Conservation (phyloP, 2,797 vertebrate genomes). For the Rachycentron canadum region DNA sequence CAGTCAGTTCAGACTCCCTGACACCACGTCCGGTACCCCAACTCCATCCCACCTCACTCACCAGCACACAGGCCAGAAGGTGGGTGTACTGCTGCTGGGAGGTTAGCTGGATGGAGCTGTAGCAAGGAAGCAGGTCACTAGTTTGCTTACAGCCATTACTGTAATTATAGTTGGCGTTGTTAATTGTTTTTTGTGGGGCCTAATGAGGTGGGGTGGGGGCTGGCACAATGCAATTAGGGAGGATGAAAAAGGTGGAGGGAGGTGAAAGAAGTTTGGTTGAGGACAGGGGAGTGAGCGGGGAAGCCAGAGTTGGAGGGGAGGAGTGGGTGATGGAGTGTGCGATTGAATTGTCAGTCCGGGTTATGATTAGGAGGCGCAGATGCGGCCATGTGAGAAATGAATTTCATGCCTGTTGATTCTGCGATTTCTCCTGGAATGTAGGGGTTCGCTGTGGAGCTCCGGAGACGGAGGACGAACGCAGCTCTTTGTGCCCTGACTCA, state of each 20-base stretch:
- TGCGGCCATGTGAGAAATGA: conserved; percentile 87
- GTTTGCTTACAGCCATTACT: conserved; percentile 82
- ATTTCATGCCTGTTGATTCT: conserved; percentile 89
- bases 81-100: conserved; percentile 42
- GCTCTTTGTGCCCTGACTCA: conserved; percentile 21
- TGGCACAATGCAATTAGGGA: conserved; percentile 63
- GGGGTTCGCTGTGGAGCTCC: conserved; percentile 35
- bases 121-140: conserved; percentile 80
- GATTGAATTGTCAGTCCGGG: conserved; percentile 87
- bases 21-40: conserved; percentile 68
- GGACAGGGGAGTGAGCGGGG: conserved; percentile 28
- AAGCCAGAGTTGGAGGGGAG: conserved; percentile 29
- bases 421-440: conserved; percentile 83
- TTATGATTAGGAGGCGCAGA: conserved; percentile 87
- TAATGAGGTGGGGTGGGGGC: conserved; percentile 74
- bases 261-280: conserved; percentile 16
- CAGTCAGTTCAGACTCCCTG: conserved; percentile 72
- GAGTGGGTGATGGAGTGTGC: conserved; percentile 62
- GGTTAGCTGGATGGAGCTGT: conserved; percentile 36
- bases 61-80: conserved; percentile 43
- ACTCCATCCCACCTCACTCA: conserved; percentile 34
- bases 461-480: conserved; percentile 32
- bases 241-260: conserved; percentile 28
- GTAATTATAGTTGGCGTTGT: conserved; percentile 83
- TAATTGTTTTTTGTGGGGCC: conserved; percentile 80